Base-by-base conservation (phyloP, 2,113 vertebrate species). In the Stercorarius parasiticus region DNA sequence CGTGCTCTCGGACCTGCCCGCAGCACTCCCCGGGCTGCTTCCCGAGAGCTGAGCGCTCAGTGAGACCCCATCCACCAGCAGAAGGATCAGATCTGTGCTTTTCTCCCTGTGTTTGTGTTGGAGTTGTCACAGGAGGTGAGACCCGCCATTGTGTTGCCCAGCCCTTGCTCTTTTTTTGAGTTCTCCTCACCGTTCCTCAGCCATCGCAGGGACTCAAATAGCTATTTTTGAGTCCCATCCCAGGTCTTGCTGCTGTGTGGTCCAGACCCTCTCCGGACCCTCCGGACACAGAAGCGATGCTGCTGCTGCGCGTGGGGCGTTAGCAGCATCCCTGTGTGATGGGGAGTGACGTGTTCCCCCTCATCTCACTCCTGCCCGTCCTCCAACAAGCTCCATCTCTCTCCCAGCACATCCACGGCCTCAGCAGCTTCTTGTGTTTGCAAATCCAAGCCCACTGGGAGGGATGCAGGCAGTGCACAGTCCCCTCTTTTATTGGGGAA, bases 61-160 rank as follows among this genome's bases (percentile, higher is more conserved):
- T 19, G 18, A 29, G 77, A 70, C 36, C 76, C 47, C 73, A 78
- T 7, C 49, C 64, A 49, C 5, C 36, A 55, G 52, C 82, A 85
- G 82, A 22, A 76, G 56, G 55, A 55, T 18, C 55, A 52, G 55
- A 45, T 26, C 59, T 5, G 5, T 34, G 29, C 7, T 55, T 74
- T 78, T 13, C 47, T 45, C 47, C 1, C 0, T 13, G 15, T 66
- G 69, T 47, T 71, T 64, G 66, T 14, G 1, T 4, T 45, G 50
- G 74, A 65, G 50, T 61, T 64, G 50, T 67, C 50, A 59, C 66
- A 45, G 50, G 1, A 67, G 49, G 21, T 76, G 70, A 72, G 58
- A 59, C 59, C 86, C 0, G 1, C 62, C 62, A 64, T 3, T 0
- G 0, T 19, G 1, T 52, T 79, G 59, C 65, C 27, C 80, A 74